These are phyloP conservation scores for Rhorus exstirpatorius DNA, from an alignment of 2,888 invertebrate species.

Conservation along the genomic window DNA sequence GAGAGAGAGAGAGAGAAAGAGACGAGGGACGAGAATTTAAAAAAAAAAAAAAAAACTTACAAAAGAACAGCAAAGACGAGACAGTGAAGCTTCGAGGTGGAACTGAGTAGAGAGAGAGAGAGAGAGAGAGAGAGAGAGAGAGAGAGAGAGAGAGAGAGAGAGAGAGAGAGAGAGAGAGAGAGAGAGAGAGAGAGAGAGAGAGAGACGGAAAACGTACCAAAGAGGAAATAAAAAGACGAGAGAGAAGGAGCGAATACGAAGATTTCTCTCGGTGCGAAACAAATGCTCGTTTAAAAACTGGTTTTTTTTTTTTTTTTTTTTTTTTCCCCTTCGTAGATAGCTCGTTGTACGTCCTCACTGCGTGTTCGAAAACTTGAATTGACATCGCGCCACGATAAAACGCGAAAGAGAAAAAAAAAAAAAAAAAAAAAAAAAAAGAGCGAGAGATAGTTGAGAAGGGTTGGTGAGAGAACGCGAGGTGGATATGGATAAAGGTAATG, in stretches of 20 bases:
- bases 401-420: slow-evolving; percentile 69
- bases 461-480: slow-evolving; percentile 43
- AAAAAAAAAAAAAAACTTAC: slow-evolving; percentile 36
- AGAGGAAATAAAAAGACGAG: background rate
- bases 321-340: slow-evolving; percentile 85
- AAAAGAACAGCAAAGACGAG: slow-evolving; percentile 8
- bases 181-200: background rate
- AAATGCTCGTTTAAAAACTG: slow-evolving; percentile 83
- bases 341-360: slow-evolving; percentile 83
- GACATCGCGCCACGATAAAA: slow-evolving; percentile 84
- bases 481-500: slow-evolving; percentile 62
- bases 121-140: background rate
- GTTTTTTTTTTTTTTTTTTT: too few relatives aligned
- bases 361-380: slow-evolving; percentile 85
- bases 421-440: slow-evolving; percentile 48
- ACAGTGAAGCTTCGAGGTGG: background rate
- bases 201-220: background rate
- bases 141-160: background rate
- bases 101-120: background rate
- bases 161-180: background rate
- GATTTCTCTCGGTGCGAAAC: slow-evolving; percentile 76
- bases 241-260: background rate
- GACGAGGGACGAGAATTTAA: slow-evolving; percentile 27
- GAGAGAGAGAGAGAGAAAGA: slow-evolving; percentile 18
- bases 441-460: slow-evolving; percentile 22